Base-by-base conservation (phyloP, 2,797 vertebrate species). In the Scolopax bukidnonensis region DNA sequence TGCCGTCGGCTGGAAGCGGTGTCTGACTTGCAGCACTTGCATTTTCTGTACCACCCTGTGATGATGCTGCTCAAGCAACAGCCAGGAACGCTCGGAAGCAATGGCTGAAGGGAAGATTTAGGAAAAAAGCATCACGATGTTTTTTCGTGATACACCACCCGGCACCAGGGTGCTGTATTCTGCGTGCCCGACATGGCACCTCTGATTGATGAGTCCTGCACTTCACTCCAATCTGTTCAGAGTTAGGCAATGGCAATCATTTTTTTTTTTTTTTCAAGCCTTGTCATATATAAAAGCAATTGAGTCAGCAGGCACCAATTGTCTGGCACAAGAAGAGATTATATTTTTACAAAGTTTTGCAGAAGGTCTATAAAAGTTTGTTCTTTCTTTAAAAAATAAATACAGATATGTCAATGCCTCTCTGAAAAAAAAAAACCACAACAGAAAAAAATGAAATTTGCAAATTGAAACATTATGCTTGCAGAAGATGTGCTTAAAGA, bases 281-380 rank as follows among this genome's bases (percentile, higher is more conserved):
- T 94, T 97, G 97, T 98, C 98, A 97, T 97, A 97, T 96, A 97
- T 96, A 97, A 95, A 97, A 98, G 97, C 97, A 98, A 97, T 97
- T 95, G 97, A 98, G 97, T 98, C 97, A 98, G 97, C 96, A 97
- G 97, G 96, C 97, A 89, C 94, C 93, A 87, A 96, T 97, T 97
- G 97, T 97, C 97, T 97, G 98, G 97, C 97, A 94, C 93, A 18
- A 74, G 97, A 93, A 97, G 92, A 89, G 96, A 97, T 96, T 96
- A 81, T 60, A 82, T 93, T 97, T 97, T 98, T 92, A 96, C 96
- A 84, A 88, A 97, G 97, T 89, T 97, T 97, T 96, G 95, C 97
- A 97, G 97, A 97, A 92, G 69, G 97, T 96, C 98, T 93, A 91
- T 97, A 96, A 96, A 98, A 98, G 95, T 91, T 97, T 77, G 86